Evolutionary conservation across 2,113 vertebrate genomes (phyloP), one percentile per base, ranked within the genome.

Genomic region (Nibea coibor): DNA sequence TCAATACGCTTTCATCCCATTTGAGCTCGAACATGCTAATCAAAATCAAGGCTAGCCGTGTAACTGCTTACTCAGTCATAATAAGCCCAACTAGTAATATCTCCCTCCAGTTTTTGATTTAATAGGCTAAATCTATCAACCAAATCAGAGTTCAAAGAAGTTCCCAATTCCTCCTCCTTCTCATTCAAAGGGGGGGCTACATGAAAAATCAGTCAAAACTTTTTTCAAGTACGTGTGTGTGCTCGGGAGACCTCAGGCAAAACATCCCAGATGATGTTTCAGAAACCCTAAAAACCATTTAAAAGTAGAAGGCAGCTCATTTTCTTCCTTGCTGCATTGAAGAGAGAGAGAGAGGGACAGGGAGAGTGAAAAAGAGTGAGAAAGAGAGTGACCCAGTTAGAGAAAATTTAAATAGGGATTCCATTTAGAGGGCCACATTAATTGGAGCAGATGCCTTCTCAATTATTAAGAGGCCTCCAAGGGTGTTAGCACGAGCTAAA

Each of bases 361-460:
- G 75, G 84, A 62, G 83, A 68, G 78, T 78, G 75, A 88, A 63
- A 66, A 82, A 88, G 83, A 89, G 79, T 80, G 77, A 83, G 83
- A 88, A 85, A 90, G 80, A 89, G 90, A 89, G 87, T 95, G 95
- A 96, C 95, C 95, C 94, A 96, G 94, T 95, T 96, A 94, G 90
- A 83, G 89, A 91, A 91, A 92, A 95, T 95, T 95, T 94, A 94
- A 95, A 95, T 93, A 93, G 93, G 91, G 94, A 96, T 95, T 95
- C 94, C 92, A 95, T 94, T 95, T 95, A 93, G 92, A 96, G 93
- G 94, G 92, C 90, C 92, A 93, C 90, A 94, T 95, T 96, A 95
- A 95, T 96, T 96, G 94, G 94, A 95, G 95, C 95, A 96, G 95
- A 95, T 95, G 93, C 94, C 94, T 94, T 94, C 92, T 96, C 94